Conservation (phyloP, 1,140 invertebrate genomes). For the Brachionus manjavacas region DNA sequence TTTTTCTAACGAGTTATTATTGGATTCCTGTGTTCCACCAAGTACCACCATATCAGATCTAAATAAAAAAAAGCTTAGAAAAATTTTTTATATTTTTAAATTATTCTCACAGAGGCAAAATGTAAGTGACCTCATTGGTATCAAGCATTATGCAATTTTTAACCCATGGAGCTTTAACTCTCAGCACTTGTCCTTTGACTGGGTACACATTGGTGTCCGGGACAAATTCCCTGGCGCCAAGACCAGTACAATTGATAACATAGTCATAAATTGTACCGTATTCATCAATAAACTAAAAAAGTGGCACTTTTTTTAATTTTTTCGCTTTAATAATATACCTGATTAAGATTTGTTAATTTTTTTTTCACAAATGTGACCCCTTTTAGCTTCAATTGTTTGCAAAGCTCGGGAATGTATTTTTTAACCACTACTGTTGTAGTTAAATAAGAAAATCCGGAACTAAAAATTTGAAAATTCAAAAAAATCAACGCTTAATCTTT, state of each 20-base stretch:
- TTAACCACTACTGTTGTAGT: not conserved
- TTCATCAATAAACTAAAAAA: slow-evolving; percentile 21
- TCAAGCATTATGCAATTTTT: slow-evolving; percentile 21
- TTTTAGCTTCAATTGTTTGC: not conserved
- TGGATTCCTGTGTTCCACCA: not conserved
- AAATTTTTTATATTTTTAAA: not conserved
- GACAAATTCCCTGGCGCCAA: slow-evolving; percentile 72
- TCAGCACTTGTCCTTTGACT: slow-evolving; percentile 76
- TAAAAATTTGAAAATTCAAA: not conserved
- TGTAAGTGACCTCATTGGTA: slow-evolving; percentile 46
- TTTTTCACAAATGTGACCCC: not conserved
- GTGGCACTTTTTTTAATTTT: not conserved
- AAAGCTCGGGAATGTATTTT: slow-evolving; percentile 12
- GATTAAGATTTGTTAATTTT: not conserved
- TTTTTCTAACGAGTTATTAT: slow-evolving; percentile 45
- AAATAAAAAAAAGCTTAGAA: not conserved
- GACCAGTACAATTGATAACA: slow-evolving; percentile 80
- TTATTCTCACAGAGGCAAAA: slow-evolving; percentile 65
- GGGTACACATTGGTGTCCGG: slow-evolving; percentile 73
- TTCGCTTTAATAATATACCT: not conserved
- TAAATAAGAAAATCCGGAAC: slow-evolving; percentile 16
- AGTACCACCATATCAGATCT: slow-evolving; percentile 5
- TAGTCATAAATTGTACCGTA: slow-evolving; percentile 65
- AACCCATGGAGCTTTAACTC: slow-evolving; percentile 59
- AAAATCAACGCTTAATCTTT: too few species aligned